Evolutionary conservation across 2,113 vertebrate species (phyloP).

Genomic region (Rafetus swinhoei): DNA sequence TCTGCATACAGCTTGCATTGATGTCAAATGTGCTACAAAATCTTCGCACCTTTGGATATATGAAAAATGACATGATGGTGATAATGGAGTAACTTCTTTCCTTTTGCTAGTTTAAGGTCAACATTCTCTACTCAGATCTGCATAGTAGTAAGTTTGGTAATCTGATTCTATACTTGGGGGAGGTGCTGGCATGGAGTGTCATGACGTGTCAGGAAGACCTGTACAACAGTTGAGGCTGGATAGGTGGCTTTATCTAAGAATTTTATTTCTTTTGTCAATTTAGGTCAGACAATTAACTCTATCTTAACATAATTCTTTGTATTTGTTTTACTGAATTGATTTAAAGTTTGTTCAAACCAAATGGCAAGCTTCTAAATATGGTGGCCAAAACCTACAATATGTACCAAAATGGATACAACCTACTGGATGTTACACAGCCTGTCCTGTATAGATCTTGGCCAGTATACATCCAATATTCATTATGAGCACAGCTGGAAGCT

Average conservation of each 20-base stretch:
- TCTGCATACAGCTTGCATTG: not conserved
- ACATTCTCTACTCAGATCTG: not conserved
- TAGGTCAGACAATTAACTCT: not conserved
- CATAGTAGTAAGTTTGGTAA: not conserved
- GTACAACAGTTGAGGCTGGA: not conserved
- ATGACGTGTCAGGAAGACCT: not conserved
- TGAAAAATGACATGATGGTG: not conserved
- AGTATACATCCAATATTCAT: not conserved
- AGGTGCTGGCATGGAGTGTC: rapidly evolving
- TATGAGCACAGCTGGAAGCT: not conserved
- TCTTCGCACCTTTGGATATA: not conserved
- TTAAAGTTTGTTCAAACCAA: not conserved
- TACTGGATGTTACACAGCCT: not conserved
- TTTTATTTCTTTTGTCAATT: not conserved
- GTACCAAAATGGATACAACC: not conserved
- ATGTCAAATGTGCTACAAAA: not conserved
- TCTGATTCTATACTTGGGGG: not conserved
- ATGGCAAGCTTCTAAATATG: not conserved
- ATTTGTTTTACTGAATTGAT: not conserved
- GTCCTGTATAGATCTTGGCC: not conserved
- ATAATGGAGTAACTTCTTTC: rapidly evolving
- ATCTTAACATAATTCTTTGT: not conserved
- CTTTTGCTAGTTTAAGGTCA: not conserved
- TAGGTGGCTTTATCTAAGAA: not conserved
- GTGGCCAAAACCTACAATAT: not conserved